Percentiles rank a stretch among this genome's conserved stretches.
Evolutionary conservation across 1,140 invertebrate genomes (phyloP).

Genomic region (Heterodera carotae): DNA sequence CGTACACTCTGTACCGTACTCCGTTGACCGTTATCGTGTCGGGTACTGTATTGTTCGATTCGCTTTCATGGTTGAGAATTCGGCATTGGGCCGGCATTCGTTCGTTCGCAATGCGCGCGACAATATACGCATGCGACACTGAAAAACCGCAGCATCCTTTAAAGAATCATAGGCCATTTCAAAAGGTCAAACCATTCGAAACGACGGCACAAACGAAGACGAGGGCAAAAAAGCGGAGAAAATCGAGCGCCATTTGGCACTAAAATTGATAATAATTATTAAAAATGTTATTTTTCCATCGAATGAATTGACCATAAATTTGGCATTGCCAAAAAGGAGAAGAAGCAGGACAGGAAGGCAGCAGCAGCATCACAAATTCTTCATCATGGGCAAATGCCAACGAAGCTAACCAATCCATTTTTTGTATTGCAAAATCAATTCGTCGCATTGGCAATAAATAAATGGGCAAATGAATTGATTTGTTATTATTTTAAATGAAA

Average conservation of each 20-base stretch:
- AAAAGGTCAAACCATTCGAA: background rate
- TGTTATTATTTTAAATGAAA: too few relatives aligned
- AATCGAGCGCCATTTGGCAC: background rate
- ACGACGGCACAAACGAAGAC: background rate
- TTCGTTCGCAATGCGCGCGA: background rate
- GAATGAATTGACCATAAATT: too few relatives aligned
- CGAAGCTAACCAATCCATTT: background rate
- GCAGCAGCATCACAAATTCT: background rate
- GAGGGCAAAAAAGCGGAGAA: background rate
- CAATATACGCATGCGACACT: background rate
- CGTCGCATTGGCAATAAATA: too few relatives aligned
- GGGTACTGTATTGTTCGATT: background rate
- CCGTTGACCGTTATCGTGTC: constrained; percentile 6
- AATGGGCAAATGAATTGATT: too few relatives aligned
- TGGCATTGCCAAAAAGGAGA: too few relatives aligned
- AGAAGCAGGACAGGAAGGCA: too few relatives aligned
- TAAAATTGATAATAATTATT: background rate
- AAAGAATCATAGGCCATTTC: too few relatives aligned
- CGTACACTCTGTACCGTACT: constrained; percentile 1
- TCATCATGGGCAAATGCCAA: background rate
- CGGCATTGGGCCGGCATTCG: constrained; percentile 11
- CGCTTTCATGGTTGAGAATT: constrained; percentile 21
- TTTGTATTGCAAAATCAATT: too few relatives aligned
- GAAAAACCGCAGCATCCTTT: too few relatives aligned
- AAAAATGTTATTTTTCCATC: background rate